Percentiles rank a stretch among this genome's conserved stretches.
Evolutionary conservation across 2,888 invertebrate genomes (phyloP).

Genomic region (Himalopsyche japonica): DNA sequence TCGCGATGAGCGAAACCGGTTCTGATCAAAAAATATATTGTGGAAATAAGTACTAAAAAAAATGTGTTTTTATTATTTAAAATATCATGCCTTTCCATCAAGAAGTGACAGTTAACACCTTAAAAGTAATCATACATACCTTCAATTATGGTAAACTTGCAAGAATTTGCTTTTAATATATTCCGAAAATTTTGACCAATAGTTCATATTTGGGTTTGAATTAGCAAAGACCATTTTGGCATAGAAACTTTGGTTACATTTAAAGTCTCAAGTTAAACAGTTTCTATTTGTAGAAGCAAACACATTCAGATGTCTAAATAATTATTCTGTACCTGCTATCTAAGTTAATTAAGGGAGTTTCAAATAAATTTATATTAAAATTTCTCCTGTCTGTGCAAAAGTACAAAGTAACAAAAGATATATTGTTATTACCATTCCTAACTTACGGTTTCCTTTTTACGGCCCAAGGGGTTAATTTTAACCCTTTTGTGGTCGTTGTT

Average conservation of each 20-base stretch:
- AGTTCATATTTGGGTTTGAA: no score
- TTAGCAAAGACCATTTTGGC: background rate
- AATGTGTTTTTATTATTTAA: no score
- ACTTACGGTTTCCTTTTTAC: background rate
- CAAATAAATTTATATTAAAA: background rate
- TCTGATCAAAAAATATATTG: no score
- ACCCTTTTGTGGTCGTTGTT: background rate
- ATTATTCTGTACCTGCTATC: background rate
- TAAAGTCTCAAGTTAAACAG: background rate
- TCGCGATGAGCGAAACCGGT: no score
- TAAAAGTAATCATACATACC: no score
- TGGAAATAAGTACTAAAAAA: no score
- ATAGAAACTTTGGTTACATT: background rate
- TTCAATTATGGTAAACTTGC: no score
- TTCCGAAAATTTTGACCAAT: no score
- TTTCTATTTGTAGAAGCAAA: background rate
- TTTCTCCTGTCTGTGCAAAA: background rate
- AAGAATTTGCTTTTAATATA: no score
- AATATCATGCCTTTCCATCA: no score
- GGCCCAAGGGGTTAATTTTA: background rate
- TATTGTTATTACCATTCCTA: background rate
- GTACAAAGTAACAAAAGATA: background rate
- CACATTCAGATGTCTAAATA: background rate
- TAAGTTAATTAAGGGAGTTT: background rate
- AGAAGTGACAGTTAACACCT: no score